Evolutionary conservation across 2,888 invertebrate species (phyloP).

Genomic region (Tanytarsus gracilentus): DNA sequence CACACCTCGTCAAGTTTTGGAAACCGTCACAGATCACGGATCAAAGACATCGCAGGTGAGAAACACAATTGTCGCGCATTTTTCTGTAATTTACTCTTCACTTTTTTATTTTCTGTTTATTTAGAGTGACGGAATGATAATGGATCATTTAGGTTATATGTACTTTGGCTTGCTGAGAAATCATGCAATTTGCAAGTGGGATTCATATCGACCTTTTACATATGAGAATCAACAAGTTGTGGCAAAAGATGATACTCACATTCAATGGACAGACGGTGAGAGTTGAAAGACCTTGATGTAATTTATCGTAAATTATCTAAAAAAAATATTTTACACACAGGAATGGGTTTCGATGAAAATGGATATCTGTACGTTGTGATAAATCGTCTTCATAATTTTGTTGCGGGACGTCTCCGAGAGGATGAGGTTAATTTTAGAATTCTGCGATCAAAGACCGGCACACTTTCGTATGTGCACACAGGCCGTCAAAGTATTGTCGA

Average conservation of each 20-base stretch:
- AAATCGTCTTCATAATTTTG: constrained; percentile 59
- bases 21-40: constrained; percentile 51
- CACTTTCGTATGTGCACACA: constrained; percentile 55
- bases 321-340: neutral
- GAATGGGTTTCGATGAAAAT: constrained; percentile 49
- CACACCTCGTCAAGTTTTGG: constrained; percentile 35
- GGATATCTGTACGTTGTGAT: constrained; percentile 59
- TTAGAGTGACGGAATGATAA: constrained; percentile 63
- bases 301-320: too few species aligned
- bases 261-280: constrained; percentile 61
- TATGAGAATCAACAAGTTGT: constrained; percentile 52
- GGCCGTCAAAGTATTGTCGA: constrained; percentile 34
- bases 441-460: constrained; percentile 51
- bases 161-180: constrained; percentile 62
- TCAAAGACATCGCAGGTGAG: constrained; percentile 48
- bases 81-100: neutral
- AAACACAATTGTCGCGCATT: neutral
- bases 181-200: constrained; percentile 62
- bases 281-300: too few species aligned
- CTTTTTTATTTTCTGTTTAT: neutral
- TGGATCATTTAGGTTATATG: constrained; percentile 59
- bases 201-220: constrained; percentile 50
- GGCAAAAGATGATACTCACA: constrained; percentile 54
- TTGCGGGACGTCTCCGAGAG: constrained; percentile 51
- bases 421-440: constrained; percentile 59